phyloP scores from a whole-genome alignment of 2,797 vertebrate species.

The Emydoidea blandingii region DNA sequence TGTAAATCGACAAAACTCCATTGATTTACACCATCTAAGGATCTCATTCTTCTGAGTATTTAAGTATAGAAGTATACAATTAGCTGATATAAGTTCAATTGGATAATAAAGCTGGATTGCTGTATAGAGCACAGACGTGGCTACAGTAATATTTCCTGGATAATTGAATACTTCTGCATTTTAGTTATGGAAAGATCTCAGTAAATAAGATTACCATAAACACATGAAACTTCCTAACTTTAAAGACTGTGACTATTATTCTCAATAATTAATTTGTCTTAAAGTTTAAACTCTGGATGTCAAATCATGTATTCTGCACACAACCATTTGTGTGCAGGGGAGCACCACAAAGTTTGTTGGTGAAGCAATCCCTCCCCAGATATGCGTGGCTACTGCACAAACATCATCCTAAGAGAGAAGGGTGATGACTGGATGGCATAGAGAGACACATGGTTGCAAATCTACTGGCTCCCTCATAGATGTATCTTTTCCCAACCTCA shows the following conservation, averaged over 20 bases:
- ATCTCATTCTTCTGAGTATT: not conserved
- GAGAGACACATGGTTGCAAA: conserved; percentile 56
- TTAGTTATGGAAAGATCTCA: not conserved
- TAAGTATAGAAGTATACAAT: not conserved
- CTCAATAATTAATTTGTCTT: conserved; percentile 43
- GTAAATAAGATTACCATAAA: not conserved
- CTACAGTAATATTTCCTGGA: not conserved
- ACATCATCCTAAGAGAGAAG: conserved; percentile 7
- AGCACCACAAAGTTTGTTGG: not conserved
- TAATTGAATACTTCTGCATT: not conserved
- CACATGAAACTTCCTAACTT: not conserved
- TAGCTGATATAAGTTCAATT: fast-evolving
- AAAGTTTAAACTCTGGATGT: not conserved
- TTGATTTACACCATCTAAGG: not conserved
- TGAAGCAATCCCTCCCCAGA: conserved; percentile 31
- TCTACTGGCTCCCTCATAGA: conserved; percentile 54
- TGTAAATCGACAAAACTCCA: not conserved
- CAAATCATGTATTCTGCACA: not conserved
- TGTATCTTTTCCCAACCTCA: not conserved
- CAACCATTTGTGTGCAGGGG: not conserved
- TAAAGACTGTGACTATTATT: conserved; percentile 50
- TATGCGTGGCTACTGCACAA: conserved; percentile 27
- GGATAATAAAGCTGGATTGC: not conserved
- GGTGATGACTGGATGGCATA: not conserved
- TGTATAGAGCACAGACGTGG: not conserved